phyloP scores from a whole-genome alignment of 2,113 vertebrate species.

The Microcebus jonahi region DNA sequence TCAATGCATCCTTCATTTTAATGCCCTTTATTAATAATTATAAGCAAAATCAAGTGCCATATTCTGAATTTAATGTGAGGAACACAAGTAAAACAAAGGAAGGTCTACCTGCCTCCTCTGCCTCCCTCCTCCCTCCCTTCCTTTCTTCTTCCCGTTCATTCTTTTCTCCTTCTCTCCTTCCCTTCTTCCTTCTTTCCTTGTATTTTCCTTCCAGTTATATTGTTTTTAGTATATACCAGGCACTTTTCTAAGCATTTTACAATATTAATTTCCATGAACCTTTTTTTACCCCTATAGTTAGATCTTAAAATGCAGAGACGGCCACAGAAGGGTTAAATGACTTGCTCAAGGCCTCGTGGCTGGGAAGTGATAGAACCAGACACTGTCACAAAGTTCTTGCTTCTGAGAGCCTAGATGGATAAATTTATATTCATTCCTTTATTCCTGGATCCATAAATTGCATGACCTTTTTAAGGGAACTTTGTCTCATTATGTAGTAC shows the following conservation, averaged over 20 bases:
- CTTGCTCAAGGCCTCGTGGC: background rate
- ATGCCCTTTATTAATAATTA: background rate
- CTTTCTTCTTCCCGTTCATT: background rate
- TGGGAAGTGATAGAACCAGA: background rate
- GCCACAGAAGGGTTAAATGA: background rate
- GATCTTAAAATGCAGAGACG: background rate
- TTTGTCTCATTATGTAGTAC: background rate
- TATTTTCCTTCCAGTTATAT: background rate
- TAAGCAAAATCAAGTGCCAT: background rate
- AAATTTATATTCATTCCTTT: background rate
- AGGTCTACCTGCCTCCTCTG: fast-evolving
- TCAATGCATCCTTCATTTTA: background rate
- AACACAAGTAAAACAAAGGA: background rate
- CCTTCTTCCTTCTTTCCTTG: background rate
- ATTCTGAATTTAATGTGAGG: background rate
- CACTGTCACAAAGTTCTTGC: background rate
- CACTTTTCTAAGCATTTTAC: background rate
- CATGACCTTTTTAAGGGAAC: background rate
- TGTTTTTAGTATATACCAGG: background rate
- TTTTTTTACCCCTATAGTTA: background rate
- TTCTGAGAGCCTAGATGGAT: background rate
- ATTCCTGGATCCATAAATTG: background rate
- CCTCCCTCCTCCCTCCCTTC: background rate
- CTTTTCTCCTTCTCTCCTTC: no score
- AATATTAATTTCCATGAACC: background rate